Evolutionary conservation across 2,888 invertebrate species (phyloP), one percentile per base, ranked within the genome.

Genomic region (Metopia argyrocephala): DNA sequence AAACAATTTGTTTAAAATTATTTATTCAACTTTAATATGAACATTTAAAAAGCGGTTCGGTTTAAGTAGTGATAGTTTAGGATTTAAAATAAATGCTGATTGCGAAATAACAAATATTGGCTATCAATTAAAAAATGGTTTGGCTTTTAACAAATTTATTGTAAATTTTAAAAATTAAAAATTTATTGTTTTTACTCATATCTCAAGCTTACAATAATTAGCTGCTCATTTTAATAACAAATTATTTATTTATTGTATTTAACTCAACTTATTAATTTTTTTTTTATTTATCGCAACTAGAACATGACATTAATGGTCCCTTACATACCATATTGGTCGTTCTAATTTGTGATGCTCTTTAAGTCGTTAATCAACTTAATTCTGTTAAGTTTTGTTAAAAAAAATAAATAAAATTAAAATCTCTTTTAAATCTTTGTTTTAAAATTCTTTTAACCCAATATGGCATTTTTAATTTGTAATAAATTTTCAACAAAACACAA

Each of bases 401-500:
- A 68, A 76, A 54, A 45, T 25, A 50, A 65, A 38, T 9, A 7
- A 57, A 57, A 7, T 27, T 27, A 50, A n/a, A 66, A 38, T 20
- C 23, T 64, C 61, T 76, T 31, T 12, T 66, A 52, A 45, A 62
- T 45, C n/a, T 31, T 0, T 31, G 9, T 9, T n/a, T 28, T 61
- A 12, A 12, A 50, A 66, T 74, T 50, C 52, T 28, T 38, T 62
- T 38, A 45, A 3, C 74, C 74, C 20, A 54, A 27, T 18, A 46
- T 61, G 76, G 68, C 31, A 54, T 18, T 56, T 69, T 69, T 69
- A 62, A 69, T 69, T 76, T 64, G 69, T 23, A 62, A 64, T 76
- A 76, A 69, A 76, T 56, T 76, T 38, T 56, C 9, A 56, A 28
- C 9, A 23, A 38, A 66, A 27, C n/a, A n/a, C n/a, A n/a, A 25